A percentile compares a stretch with the other conserved stretches of the same genome.
These are phyloP conservation scores for Arbacia lixula DNA, from an alignment of 53 echinoderm and acorn worm species.

Conservation along the genomic window DNA sequence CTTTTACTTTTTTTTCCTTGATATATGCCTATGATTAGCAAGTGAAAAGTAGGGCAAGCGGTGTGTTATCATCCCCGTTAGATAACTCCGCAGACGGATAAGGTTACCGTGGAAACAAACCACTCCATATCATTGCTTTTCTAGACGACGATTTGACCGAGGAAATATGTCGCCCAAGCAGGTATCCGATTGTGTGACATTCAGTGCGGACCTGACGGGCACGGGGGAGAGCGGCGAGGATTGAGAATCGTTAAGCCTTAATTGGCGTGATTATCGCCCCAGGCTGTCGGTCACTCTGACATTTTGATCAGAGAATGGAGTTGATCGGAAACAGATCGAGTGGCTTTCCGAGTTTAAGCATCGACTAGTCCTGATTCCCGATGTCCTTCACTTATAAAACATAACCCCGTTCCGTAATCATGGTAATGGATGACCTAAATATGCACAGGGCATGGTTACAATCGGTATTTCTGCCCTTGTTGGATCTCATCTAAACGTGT, in stretches of 20 bases:
- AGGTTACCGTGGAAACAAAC: slow-evolving; percentile 1
- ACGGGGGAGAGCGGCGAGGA: not conserved
- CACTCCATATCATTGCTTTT: slow-evolving; percentile 1
- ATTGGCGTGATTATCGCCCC: slow-evolving; percentile 51
- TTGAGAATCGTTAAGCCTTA: slow-evolving; percentile 16
- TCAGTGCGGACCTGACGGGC: not conserved
- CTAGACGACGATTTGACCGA: slow-evolving; percentile 27
- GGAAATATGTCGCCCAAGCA: slow-evolving; percentile 13
- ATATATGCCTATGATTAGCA: no score
- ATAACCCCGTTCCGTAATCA: no score
- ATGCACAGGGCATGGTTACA: no score
- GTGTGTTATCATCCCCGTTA: slow-evolving; percentile 11
- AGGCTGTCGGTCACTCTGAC: slow-evolving; percentile 45
- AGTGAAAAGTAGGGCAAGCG: no score
- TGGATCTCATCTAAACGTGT: no score
- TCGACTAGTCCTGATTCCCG: no score
- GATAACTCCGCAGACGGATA: not conserved
- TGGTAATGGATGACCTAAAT: no score
- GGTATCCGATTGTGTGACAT: slow-evolving; percentile 1
- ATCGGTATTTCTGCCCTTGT: no score
- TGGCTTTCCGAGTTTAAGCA: no score
- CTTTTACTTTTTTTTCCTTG: no score
- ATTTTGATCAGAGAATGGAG: not conserved
- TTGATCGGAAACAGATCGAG: slow-evolving; percentile 18
- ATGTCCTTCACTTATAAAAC: no score